These are phyloP conservation scores for Oreochromis grahami DNA, from an alignment of 2,797 vertebrate species.

Conservation along the genomic window DNA sequence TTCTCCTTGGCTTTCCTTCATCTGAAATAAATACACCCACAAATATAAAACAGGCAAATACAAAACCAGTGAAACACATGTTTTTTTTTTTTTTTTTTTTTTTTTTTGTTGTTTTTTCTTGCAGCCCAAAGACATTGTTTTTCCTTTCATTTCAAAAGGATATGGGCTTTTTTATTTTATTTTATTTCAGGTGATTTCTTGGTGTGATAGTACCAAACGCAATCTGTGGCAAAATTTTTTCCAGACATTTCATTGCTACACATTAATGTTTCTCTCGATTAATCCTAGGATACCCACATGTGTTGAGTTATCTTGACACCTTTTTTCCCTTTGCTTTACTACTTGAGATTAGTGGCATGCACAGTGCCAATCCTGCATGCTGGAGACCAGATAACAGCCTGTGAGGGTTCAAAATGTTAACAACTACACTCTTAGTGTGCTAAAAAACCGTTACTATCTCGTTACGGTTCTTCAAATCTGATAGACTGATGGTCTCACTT, in stretches of 20 bases:
- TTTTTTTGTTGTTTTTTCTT: not conserved
- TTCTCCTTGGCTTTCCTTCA: slow-evolving; percentile 57
- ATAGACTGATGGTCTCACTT: slow-evolving; percentile 57
- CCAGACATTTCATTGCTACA: not conserved
- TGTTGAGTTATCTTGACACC: slow-evolving; percentile 11
- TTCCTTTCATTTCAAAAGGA: slow-evolving; percentile 28
- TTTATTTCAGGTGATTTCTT: slow-evolving; percentile 19
- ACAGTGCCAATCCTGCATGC: slow-evolving; percentile 23
- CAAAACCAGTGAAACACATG: slow-evolving; percentile 65
- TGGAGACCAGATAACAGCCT: slow-evolving; percentile 44
- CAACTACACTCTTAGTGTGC: slow-evolving; percentile 12
- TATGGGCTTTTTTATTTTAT: not conserved
- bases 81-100: not conserved
- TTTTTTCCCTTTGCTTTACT: not conserved
- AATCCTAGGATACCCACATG: slow-evolving; percentile 25
- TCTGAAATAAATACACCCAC: slow-evolving; percentile 71
- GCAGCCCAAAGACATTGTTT: slow-evolving; percentile 35
- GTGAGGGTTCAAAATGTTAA: slow-evolving; percentile 45
- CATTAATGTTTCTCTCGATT: not conserved
- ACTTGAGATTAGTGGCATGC: slow-evolving; percentile 27
- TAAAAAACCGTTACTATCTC: slow-evolving; percentile 53
- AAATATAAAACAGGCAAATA: slow-evolving; percentile 76
- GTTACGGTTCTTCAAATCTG: slow-evolving; percentile 53
- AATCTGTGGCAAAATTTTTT: not conserved
- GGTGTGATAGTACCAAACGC: not conserved